Evolutionary conservation across 2,113 vertebrate species (phyloP).

Genomic region (Acrocephalus arundinaceus): DNA sequence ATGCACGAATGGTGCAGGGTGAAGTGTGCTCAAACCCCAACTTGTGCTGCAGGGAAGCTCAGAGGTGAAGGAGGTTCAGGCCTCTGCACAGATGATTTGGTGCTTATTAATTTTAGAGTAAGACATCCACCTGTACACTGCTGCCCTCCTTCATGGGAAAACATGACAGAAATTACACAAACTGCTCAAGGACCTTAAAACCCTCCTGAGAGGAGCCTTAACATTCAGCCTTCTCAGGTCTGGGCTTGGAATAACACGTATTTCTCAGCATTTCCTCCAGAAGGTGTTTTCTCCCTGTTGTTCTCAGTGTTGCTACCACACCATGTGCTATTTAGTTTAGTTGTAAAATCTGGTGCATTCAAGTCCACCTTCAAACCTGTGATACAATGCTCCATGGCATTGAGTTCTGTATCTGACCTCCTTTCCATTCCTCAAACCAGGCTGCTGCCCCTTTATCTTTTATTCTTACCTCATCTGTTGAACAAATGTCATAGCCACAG

Average conservation of each 20-base stretch:
- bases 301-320: not conserved
- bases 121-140: not conserved
- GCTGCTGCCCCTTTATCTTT: constrained; percentile 33
- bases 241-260: not conserved
- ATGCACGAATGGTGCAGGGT: not conserved
- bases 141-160: not conserved
- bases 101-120: not conserved
- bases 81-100: not conserved
- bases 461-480: constrained; percentile 54
- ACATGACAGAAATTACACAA: not conserved
- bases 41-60: not conserved
- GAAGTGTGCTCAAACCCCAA: not conserved
- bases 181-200: not conserved
- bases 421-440: constrained; percentile 20
- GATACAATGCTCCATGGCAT: not conserved
- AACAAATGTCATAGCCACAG: constrained; percentile 64
- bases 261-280: not conserved
- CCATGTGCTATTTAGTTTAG: constrained; percentile 26
- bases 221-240: not conserved
- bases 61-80: not conserved
- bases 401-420: not conserved
- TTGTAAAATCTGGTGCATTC: not conserved
- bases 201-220: not conserved
- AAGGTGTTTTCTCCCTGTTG: not conserved
- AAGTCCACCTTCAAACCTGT: constrained; percentile 10